Conservation (phyloP, 2,797 vertebrate genomes). For the Triplophysa yarkandensis region DNA sequence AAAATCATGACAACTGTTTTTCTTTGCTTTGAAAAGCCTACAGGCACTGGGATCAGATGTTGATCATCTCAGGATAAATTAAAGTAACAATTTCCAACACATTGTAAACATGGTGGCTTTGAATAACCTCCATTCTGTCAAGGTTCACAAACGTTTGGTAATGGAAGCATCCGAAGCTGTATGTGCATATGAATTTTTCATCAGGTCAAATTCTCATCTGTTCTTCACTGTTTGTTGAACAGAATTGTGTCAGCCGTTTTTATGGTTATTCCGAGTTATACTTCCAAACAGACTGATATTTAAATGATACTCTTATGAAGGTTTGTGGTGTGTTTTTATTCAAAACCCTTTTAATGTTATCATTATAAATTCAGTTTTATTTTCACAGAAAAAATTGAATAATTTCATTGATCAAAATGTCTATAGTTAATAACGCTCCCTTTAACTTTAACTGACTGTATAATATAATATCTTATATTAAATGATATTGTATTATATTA, state of each 20-base stretch:
- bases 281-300: slow-evolving; percentile 12
- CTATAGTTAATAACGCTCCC: too few species aligned
- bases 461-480: too few species aligned
- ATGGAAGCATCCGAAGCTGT: slow-evolving; percentile 72
- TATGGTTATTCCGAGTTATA: slow-evolving; percentile 6
- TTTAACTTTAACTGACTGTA: too few species aligned
- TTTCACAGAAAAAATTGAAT: too few species aligned
- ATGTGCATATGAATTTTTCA: slow-evolving; percentile 73
- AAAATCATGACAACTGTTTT: slow-evolving; percentile 52
- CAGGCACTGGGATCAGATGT: slow-evolving; percentile 89
- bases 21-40: slow-evolving; percentile 79
- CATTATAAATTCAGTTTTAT: too few species aligned
- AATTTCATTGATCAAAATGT: too few species aligned
- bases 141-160: slow-evolving; percentile 77
- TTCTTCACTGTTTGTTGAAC: slow-evolving; percentile 62
- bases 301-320: slow-evolving; percentile 1
- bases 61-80: slow-evolving; percentile 91
- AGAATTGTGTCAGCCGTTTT: slow-evolving; percentile 57
- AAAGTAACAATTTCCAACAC: slow-evolving; percentile 85
- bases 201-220: slow-evolving; percentile 75
- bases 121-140: slow-evolving; percentile 72
- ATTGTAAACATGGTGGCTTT: slow-evolving; percentile 73
- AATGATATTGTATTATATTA: too few species aligned
- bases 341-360: background rate
- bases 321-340: background rate